A percentile compares a stretch with the other conserved stretches of the same genome.
phyloP scores from a whole-genome alignment of 2,113 vertebrate species.

The Leptobrachium leishanense region DNA sequence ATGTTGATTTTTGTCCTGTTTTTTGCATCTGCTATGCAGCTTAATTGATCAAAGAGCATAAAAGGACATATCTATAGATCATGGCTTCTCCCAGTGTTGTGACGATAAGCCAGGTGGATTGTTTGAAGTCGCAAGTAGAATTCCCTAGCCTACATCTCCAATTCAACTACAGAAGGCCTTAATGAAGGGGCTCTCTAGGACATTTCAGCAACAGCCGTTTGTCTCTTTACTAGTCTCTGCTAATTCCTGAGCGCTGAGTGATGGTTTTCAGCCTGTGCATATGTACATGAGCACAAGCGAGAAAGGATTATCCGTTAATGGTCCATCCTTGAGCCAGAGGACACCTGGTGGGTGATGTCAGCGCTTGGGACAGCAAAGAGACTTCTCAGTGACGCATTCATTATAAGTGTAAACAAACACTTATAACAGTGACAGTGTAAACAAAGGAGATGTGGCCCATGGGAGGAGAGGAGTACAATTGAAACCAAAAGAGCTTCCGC shows the following conservation, averaged over 20 bases:
- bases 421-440: too few relatives aligned
- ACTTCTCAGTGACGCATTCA: constrained; percentile 25
- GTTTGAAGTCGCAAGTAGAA: constrained; percentile 38
- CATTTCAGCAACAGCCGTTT: constrained; percentile 33
- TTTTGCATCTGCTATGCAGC: too few relatives aligned
- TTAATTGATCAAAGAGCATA: too few relatives aligned
- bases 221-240: constrained; percentile 14
- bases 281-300: neutral
- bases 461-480: constrained; percentile 11
- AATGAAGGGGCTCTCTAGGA: constrained; percentile 11
- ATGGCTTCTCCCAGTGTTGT: neutral
- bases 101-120: constrained; percentile 26
- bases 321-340: constrained; percentile 6
- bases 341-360: constrained; percentile 47
- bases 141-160: constrained; percentile 4
- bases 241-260: constrained; percentile 34
- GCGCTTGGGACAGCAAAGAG: constrained; percentile 9
- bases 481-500: constrained; percentile 13
- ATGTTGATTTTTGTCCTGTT: too few relatives aligned
- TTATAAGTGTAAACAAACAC: too few relatives aligned
- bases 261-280: constrained; percentile 23
- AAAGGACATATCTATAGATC: neutral
- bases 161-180: constrained; percentile 1
- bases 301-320: constrained; percentile 26
- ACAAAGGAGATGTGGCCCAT: constrained; percentile 4